These are phyloP conservation scores for Samia ricini DNA, from an alignment of 1,140 invertebrate species.

Conservation along the genomic window DNA sequence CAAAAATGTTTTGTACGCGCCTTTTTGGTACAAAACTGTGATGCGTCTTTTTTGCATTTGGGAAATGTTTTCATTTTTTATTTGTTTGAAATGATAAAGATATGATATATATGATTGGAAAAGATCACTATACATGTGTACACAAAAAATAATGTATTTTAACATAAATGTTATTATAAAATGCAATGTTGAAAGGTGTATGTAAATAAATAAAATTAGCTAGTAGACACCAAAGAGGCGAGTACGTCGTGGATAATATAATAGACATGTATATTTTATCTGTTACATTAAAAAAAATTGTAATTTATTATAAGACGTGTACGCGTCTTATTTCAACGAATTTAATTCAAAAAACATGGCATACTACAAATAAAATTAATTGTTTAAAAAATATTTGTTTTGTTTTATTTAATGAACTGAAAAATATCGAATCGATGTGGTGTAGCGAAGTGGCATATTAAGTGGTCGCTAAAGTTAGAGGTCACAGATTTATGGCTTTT, in stretches of 20 bases:
- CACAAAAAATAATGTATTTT: too few species aligned
- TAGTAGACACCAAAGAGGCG: constrained; percentile 76
- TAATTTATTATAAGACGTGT: constrained; percentile 63
- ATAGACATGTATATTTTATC: constrained; percentile 63
- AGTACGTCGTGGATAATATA: constrained; percentile 43
- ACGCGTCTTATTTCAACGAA: constrained; percentile 30
- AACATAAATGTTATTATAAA: background rate
- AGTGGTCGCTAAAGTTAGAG: too few species aligned
- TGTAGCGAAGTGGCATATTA: too few species aligned
- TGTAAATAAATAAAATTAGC: constrained; percentile 39
- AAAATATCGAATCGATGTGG: background rate
- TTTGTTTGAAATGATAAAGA: too few species aligned
- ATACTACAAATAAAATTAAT: constrained; percentile 58
- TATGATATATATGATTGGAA: too few species aligned
- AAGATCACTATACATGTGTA: too few species aligned
- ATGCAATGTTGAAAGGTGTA: background rate
- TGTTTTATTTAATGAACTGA: constrained; percentile 17
- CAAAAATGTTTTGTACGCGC: too few species aligned
- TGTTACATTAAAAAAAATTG: constrained; percentile 67
- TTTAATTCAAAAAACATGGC: constrained; percentile 39
- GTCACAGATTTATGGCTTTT: too few species aligned
- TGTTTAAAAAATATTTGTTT: constrained; percentile 31
- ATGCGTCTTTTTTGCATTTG: too few species aligned
- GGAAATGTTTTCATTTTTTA: too few species aligned
- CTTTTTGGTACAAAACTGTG: too few species aligned